Evolutionary conservation across 2,797 vertebrate species (phyloP).

Genomic region (Chelon labrosus): DNA sequence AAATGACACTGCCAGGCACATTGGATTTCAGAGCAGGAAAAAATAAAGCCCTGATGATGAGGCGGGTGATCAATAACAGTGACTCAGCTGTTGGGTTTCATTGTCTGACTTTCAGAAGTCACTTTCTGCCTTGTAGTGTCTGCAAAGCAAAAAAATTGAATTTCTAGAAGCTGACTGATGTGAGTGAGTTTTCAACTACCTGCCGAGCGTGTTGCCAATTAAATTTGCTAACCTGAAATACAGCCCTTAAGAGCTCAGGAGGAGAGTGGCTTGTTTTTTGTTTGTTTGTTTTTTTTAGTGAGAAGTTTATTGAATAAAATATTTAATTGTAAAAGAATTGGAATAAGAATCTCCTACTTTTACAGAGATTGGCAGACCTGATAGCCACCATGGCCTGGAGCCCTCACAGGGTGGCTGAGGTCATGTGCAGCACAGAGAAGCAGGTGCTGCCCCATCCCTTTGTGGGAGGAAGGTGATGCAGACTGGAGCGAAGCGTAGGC

Average conservation of each 20-base stretch:
- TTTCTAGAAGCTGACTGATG: conserved; percentile 12
- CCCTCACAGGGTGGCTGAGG: background rate
- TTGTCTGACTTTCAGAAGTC: conserved; percentile 35
- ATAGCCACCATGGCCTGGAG: background rate
- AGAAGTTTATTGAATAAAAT: background rate
- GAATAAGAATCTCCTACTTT: conserved; percentile 7
- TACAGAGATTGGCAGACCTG: conserved; percentile 18
- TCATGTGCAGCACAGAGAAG: conserved; percentile 3
- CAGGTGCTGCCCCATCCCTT: conserved; percentile 17
- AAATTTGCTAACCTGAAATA: conserved; percentile 23
- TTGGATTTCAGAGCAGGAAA: conserved; percentile 21
- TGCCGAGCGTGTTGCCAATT: conserved; percentile 25
- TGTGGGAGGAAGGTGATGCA: conserved; percentile 27
- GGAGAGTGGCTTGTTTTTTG: background rate
- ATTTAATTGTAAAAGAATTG: conserved; percentile 8
- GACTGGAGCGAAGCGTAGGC: conserved; percentile 18
- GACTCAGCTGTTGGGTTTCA: conserved; percentile 36
- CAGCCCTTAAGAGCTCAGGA: background rate
- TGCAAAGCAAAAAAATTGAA: conserved; percentile 2
- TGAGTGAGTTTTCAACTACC: conserved; percentile 12
- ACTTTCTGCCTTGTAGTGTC: conserved; percentile 8
- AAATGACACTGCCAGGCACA: conserved; percentile 12
- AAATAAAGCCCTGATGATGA: background rate
- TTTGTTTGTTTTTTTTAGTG: background rate
- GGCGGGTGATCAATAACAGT: conserved; percentile 38